phyloP scores from a whole-genome alignment of 2,113 vertebrate genomes.

The Lichenostomus cassidix region DNA sequence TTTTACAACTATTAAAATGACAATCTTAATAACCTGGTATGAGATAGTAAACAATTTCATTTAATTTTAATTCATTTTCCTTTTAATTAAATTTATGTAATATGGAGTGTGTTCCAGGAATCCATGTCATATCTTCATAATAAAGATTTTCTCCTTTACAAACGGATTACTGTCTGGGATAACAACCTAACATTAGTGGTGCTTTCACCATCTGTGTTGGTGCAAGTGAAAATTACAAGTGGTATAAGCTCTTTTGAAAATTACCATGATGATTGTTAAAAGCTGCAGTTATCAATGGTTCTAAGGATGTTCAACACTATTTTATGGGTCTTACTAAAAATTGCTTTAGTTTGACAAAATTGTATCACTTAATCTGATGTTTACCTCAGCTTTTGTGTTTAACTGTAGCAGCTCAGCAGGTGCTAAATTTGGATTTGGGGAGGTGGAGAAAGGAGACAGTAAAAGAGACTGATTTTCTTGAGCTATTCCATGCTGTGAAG shows the following conservation, averaged over 20 bases:
- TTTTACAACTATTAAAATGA: background rate
- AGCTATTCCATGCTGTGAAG: background rate
- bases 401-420: background rate
- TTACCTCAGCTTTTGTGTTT: background rate
- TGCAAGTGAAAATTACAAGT: background rate
- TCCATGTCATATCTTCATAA: background rate
- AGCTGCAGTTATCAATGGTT: background rate
- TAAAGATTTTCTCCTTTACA: background rate
- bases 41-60: background rate
- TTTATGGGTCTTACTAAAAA: background rate
- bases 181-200: background rate
- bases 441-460: background rate
- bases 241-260: background rate
- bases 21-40: background rate
- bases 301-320: background rate
- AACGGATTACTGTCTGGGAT: background rate
- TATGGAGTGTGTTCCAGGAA: background rate
- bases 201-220: background rate
- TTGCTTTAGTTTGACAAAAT: background rate
- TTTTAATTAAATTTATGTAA: background rate
- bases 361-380: background rate
- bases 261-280: background rate
- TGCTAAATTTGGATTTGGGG: background rate
- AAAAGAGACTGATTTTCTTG: background rate
- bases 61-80: too few species aligned